Percentiles rank a stretch among this genome's conserved stretches.
Evolutionary conservation across 1,140 invertebrate species (phyloP).

Genomic region (Hyles euphorbiae): DNA sequence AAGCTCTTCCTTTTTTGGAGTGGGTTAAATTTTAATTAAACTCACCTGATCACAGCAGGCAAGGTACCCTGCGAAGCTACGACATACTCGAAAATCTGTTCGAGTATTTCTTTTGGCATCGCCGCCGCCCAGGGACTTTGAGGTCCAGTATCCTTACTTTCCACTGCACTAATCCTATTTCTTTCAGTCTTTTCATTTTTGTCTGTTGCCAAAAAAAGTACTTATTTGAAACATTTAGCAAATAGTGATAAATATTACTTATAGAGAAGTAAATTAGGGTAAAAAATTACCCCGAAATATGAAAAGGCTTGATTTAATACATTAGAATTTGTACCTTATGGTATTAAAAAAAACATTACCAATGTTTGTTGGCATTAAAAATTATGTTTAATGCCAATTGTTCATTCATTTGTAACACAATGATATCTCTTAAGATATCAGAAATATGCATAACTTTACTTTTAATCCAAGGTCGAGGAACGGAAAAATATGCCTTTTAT

Average conservation of each 20-base stretch:
- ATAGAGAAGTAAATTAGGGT: too few relatives aligned
- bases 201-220: constrained; percentile 31
- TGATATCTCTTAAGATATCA: background rate
- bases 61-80: constrained; percentile 81
- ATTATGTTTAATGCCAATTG: too few relatives aligned
- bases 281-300: too few relatives aligned
- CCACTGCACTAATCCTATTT: constrained; percentile 56
- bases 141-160: constrained; percentile 45
- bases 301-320: too few relatives aligned
- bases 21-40: constrained; percentile 70
- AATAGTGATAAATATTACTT: too few relatives aligned
- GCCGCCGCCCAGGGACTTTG: constrained; percentile 61
- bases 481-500: background rate
- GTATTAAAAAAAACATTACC: too few relatives aligned
- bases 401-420: too few relatives aligned
- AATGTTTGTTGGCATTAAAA: too few relatives aligned
- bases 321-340: too few relatives aligned
- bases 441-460: background rate
- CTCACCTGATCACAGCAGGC: constrained; percentile 82
- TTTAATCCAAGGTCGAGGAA: background rate
- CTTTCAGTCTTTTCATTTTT: constrained; percentile 72
- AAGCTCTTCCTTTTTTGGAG: too few relatives aligned
- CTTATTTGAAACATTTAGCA: too few relatives aligned
- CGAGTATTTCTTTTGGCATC: constrained; percentile 80
- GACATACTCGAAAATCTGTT: constrained; percentile 82